Base-by-base conservation (phyloP, 2,113 vertebrate species). In the Petroica traversi region DNA sequence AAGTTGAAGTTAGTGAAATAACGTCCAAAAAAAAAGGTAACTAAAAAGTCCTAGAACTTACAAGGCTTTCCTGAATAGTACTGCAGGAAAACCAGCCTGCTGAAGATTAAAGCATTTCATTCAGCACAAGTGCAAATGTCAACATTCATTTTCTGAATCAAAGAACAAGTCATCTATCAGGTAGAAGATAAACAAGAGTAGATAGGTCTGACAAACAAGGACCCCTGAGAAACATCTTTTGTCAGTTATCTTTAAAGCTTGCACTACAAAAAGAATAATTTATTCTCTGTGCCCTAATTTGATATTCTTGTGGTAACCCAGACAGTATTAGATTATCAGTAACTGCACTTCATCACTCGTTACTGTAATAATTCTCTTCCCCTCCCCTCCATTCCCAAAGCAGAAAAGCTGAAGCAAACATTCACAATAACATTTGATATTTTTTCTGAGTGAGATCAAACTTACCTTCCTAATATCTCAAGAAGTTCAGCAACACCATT, bases 401-500 rank as follows among this genome's bases (percentile, higher is more conserved):
- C 82, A 95, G 62, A 87, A 94, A 94, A 92, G 73, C 59, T 68
- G 67, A 93, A 96, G 51, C 54, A 74, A 81, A 49, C 28, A 40
- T 36, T 54, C 62, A 74, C 33, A 62, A 10, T 29, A 58, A 49
- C 6, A 8, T 43, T 51, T 63, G 9, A 1, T 15, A 43, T 23
- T 89, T 77, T 55, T 71, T 34, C 14, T 67, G 12, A 61, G 79
- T 86, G 57, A 84, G 93, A 92, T 80, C 68, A 82, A 55, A 97
- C 93, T 77, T 97, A 98, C 98, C 98, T 98, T 97, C 98, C 98
- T 94, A 98, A 79, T 96, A 98, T 98, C 95, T 98, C 98, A 81
- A 98, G 98, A 68, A 98, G 98, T 93, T 98, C 98, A 96, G 98
- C 98, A 96, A 98, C 98, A 96, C 98, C 98, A 97, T 98, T 98